Evolutionary conservation across 35 echinoderm and acorn worm genomes (phyloP).

Genomic region (Ophiothrix spiculata): DNA sequence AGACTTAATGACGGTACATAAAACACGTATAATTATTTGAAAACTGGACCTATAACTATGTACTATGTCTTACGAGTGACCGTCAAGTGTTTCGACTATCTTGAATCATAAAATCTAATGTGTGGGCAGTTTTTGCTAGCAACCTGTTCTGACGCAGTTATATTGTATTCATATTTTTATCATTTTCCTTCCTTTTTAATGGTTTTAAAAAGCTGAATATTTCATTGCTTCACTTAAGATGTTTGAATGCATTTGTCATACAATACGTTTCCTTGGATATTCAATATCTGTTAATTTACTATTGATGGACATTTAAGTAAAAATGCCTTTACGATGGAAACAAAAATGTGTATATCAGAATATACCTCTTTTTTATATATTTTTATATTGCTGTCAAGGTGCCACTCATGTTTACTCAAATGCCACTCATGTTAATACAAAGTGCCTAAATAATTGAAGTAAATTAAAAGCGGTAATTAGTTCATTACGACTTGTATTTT

Average conservation of each 20-base stretch:
- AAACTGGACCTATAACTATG: not conserved
- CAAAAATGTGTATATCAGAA: too few species aligned
- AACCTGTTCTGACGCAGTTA: not conserved
- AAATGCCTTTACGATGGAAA: too few species aligned
- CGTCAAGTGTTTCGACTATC: not conserved
- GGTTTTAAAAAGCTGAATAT: not conserved
- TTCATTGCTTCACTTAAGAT: not conserved
- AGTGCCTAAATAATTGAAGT: too few species aligned
- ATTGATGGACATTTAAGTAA: too few species aligned
- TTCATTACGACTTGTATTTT: too few species aligned
- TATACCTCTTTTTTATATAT: too few species aligned
- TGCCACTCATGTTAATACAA: too few species aligned
- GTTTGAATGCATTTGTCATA: not conserved
- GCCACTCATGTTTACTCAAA: too few species aligned
- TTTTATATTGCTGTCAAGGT: too few species aligned
- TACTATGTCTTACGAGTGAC: not conserved
- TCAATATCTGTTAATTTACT: too few species aligned
- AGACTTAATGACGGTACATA: not conserved
- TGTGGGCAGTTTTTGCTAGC: not conserved
- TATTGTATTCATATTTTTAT: not conserved
- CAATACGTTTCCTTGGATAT: not conserved
- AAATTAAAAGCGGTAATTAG: too few species aligned
- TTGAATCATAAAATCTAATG: not conserved
- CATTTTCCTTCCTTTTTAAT: not conserved
- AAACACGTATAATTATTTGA: not conserved